Evolutionary conservation across 2,113 vertebrate species (phyloP).

Genomic region (Thamnophis sirtalis): DNA sequence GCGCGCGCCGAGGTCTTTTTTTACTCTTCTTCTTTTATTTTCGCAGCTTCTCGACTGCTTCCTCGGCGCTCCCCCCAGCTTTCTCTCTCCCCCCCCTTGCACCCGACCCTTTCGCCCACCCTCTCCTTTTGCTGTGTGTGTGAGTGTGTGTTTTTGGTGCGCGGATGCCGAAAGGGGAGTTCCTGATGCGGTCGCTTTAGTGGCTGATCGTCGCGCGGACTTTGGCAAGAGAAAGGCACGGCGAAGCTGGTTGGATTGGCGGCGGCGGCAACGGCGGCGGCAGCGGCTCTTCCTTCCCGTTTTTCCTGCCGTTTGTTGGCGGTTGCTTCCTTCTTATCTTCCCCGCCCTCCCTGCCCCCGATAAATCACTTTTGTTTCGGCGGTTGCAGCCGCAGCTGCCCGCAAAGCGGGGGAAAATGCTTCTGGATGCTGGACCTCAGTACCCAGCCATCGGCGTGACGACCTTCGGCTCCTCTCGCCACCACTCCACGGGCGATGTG

Average conservation of each 20-base stretch:
- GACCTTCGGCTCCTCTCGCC: constrained; percentile 96
- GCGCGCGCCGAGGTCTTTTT: constrained; percentile 37
- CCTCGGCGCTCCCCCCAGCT: background rate
- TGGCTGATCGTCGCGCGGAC: constrained; percentile 58
- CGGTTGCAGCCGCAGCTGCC: constrained; percentile 63
- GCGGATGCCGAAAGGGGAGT: constrained; percentile 61
- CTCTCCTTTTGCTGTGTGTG: background rate
- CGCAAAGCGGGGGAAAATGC: constrained; percentile 78
- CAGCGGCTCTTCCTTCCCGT: constrained; percentile 49
- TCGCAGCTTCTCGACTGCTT: constrained; percentile 43
- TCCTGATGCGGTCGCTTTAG: constrained; percentile 64
- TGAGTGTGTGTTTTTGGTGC: constrained; percentile 18
- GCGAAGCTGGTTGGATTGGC: background rate
- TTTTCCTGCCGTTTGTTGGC: constrained; percentile 52
- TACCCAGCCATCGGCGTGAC: constrained; percentile 98
- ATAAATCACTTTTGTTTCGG: background rate
- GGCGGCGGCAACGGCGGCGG: background rate
- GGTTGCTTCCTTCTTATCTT: constrained; percentile 23
- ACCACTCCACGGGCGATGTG: constrained; percentile 97
- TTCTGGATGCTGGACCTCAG: constrained; percentile 98
- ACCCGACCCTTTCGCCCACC: accelerated
- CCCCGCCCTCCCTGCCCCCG: background rate
- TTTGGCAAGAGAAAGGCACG: constrained; percentile 48
- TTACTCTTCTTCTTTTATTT: constrained; percentile 24
- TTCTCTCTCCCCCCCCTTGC: background rate